Base-by-base conservation (phyloP, 2,113 vertebrate genomes). In the Carassius auratus region DNA sequence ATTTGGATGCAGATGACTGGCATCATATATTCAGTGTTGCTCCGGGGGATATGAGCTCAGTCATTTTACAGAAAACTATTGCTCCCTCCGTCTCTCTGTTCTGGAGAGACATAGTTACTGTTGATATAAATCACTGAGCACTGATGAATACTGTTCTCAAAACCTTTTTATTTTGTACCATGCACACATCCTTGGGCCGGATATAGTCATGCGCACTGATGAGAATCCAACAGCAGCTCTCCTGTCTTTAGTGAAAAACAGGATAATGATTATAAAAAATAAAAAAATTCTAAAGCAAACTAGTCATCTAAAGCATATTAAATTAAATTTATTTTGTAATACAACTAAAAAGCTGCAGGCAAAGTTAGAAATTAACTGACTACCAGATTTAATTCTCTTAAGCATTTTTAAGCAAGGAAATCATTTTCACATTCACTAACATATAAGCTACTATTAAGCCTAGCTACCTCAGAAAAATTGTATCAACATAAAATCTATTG, bases 1-100 rank as follows among this genome's bases (percentile, higher is more conserved):
- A 50, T 85, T 85, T 77, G 61, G 74, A 52, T 77, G 73, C 73
- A 57, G 74, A 64, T 77, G 38, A 68, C 74, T 77, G 59, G 45
- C 23, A 36, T 84, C 71, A 62, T 73, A 83, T 75, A 61, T 84
- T 76, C 83, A 36, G 42, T 36, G 17, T 85, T 52, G 74, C 83
- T 77, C 38, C 38, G 48, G 82, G 69, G 71, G 82, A 62, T 62
- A 48, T 75, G 57, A 76, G 57, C 19, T 75, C 71, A 76, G 26
- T 75, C 57, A 33, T 74, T 75, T 59, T 42, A 45, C 30, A 21
- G 59, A 13, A 84, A 62, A 62, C 71, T 12, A 19, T 17, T 50
- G 38, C 68, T 59, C 66, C 0, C 55, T 83, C 21, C 36, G 30
- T 73, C 52, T 38, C 52, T 62, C n/a, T 45, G 57, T 81, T 45